Conservation (phyloP, 2,888 invertebrate species). For the Amblyjoppa proteus region DNA sequence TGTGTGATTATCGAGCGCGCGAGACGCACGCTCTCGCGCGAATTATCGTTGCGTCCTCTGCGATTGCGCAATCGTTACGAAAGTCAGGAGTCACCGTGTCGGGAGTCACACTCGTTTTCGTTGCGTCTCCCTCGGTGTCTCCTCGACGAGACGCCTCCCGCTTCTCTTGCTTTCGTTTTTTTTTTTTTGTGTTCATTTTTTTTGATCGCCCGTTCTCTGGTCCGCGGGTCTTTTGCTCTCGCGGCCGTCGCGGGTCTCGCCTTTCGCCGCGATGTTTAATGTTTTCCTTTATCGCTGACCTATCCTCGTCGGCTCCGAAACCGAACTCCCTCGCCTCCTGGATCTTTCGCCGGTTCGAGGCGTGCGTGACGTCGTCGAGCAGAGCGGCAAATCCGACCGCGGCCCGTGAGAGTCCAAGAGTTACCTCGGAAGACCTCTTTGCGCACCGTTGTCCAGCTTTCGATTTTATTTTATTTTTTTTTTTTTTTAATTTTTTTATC, state of each 20-base stretch:
- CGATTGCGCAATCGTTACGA: slow-evolving; percentile 61
- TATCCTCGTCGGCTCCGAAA: slow-evolving; percentile 44
- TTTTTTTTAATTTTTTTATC: slow-evolving; percentile 19
- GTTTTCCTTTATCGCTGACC: slow-evolving; percentile 53
- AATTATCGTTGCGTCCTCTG: slow-evolving; percentile 41
- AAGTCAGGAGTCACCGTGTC: slow-evolving; percentile 26
- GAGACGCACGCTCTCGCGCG: background rate
- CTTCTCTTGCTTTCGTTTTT: slow-evolving; percentile 51
- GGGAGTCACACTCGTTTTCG: slow-evolving; percentile 58
- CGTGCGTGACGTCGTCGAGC: slow-evolving; percentile 47
- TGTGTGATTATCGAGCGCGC: background rate
- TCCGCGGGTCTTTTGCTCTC: slow-evolving; percentile 36
- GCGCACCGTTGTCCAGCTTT: slow-evolving; percentile 33
- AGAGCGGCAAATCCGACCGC: background rate
- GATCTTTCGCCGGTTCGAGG: slow-evolving; percentile 38
- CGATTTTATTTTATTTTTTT: slow-evolving; percentile 1
- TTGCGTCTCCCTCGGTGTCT: slow-evolving; percentile 36
- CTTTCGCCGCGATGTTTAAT: slow-evolving; percentile 35
- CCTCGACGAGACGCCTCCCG: slow-evolving; percentile 43
- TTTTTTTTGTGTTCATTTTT: slow-evolving; percentile 4
- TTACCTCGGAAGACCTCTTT: background rate
- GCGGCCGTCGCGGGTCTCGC: slow-evolving; percentile 9
- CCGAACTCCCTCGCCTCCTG: slow-evolving; percentile 52
- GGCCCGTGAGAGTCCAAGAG: slow-evolving; percentile 14
- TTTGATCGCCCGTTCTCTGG: slow-evolving; percentile 41